Evolutionary conservation across 2,113 vertebrate genomes (phyloP).

Genomic region (Otis tarda): DNA sequence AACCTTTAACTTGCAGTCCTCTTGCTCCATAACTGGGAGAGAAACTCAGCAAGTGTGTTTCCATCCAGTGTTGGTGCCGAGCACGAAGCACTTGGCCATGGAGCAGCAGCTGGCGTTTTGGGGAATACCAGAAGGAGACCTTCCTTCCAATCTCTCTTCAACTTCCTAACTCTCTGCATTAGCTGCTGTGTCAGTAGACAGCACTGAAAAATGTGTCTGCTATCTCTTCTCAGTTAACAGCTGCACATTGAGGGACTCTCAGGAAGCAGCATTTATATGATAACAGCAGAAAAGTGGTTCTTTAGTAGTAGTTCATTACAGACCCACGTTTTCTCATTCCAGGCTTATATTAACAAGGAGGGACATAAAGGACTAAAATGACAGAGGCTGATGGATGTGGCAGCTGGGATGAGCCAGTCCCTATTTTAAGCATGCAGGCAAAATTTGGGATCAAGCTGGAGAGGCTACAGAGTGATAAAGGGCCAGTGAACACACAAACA

Average conservation of each 20-base stretch:
- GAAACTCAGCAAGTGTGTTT: neutral
- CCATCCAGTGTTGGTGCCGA: neutral
- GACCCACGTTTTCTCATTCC: slow-evolving; percentile 16
- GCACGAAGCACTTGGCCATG: neutral
- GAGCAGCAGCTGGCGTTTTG: neutral
- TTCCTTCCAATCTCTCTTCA: neutral
- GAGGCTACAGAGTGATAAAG: neutral
- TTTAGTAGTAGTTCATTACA: neutral
- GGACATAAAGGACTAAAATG: slow-evolving; percentile 33
- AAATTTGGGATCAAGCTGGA: slow-evolving; percentile 36
- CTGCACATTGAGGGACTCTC: neutral
- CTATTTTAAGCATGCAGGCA: slow-evolving; percentile 63
- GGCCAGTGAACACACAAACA: slow-evolving; percentile 33
- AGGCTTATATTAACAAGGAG: slow-evolving; percentile 36
- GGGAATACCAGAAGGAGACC: neutral
- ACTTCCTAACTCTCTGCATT: neutral
- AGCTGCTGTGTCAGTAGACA: neutral
- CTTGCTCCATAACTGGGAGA: neutral
- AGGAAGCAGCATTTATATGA: neutral
- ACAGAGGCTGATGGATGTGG: slow-evolving; percentile 49
- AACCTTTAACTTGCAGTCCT: neutral
- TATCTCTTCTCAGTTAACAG: neutral
- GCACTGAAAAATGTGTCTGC: neutral
- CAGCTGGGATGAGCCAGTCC: slow-evolving; percentile 52
- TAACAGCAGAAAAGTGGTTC: neutral